Base-by-base conservation (phyloP, 2,113 vertebrate species). In the Neopipo cinnamomea region DNA sequence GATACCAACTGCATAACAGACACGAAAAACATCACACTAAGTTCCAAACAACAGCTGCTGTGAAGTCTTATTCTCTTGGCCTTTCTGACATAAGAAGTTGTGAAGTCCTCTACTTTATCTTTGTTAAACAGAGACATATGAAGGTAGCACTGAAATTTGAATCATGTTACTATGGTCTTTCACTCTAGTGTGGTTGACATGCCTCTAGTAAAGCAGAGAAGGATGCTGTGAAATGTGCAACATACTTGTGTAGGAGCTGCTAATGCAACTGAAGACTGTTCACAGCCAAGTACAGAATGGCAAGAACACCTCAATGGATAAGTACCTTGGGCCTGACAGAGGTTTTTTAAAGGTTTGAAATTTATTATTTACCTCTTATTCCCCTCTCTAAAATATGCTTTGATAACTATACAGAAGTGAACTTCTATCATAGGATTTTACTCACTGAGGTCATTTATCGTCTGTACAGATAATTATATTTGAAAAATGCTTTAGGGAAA, bases 401-500 rank as follows among this genome's bases (percentile, higher is more conserved):
- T 83, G 14, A 41, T 35, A 72, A 5, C 41, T 78, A 14, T 49
- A 31, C 6, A 46, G 47, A 75, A 62, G 6, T 24, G 42, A 81
- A 58, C 70, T 87, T 74, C 35, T 84, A 37, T 66, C 70, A 58
- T 12, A 76, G 42, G 22, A 46, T 82, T 88, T 52, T 81, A 28
- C 31, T 55, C 2, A 5, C 52, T 88, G 62, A 72, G 52, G 44
- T 70, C 0, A 58, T 85, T 94, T 71, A 82, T 61, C 19, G 28
- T 53, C 37, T 49, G n/a, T 85, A 39, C 6, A 81, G 56, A 74
- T 65, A 93, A 71, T 81, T 84, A 41, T 91, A 87, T 67, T 58
- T 62, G 35, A 88, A 81, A 85, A 93, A 50, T 42, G 52, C 52
- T 91, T 75, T 11, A 84, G 47, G 70, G 35, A 58, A 49, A 89